phyloP scores from a whole-genome alignment of 2,888 invertebrate species.

The Tenthredo notha region DNA sequence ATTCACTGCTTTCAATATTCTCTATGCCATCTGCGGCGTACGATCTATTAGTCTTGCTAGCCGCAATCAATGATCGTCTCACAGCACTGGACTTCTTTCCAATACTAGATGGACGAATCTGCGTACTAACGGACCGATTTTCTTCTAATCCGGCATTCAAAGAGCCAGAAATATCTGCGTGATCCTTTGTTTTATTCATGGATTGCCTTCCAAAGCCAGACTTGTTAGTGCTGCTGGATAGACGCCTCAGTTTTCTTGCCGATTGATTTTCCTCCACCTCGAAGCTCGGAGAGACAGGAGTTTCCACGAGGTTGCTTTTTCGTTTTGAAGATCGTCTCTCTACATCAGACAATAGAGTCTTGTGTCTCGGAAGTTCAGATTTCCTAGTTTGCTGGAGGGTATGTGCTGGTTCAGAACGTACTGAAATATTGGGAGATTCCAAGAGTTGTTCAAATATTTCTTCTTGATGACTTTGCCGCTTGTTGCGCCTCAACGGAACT shows the following conservation, averaged over 20 bases:
- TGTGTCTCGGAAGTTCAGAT: too few species aligned
- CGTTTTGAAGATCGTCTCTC: too few species aligned
- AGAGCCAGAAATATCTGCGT: too few species aligned
- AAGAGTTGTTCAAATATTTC: neutral
- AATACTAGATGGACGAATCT: too few species aligned
- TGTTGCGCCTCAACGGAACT: neutral
- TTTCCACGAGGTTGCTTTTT: neutral
- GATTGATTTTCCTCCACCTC: neutral
- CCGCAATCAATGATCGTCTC: too few species aligned
- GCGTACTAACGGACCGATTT: too few species aligned
- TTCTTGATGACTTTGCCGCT: conserved; percentile 7
- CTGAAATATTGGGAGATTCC: neutral
- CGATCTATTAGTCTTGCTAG: neutral
- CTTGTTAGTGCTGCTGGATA: neutral
- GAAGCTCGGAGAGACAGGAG: neutral
- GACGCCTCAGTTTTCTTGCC: neutral
- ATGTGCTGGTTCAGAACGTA: neutral
- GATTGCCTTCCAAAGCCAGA: neutral
- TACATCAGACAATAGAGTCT: too few species aligned
- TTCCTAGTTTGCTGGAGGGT: neutral
- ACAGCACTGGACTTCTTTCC: too few species aligned
- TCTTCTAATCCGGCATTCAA: too few species aligned
- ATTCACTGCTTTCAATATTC: neutral
- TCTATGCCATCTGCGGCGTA: neutral
- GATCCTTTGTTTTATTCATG: too few species aligned